Conservation (phyloP, 2,888 invertebrate genomes). For the Rhorus exstirpatorius region DNA sequence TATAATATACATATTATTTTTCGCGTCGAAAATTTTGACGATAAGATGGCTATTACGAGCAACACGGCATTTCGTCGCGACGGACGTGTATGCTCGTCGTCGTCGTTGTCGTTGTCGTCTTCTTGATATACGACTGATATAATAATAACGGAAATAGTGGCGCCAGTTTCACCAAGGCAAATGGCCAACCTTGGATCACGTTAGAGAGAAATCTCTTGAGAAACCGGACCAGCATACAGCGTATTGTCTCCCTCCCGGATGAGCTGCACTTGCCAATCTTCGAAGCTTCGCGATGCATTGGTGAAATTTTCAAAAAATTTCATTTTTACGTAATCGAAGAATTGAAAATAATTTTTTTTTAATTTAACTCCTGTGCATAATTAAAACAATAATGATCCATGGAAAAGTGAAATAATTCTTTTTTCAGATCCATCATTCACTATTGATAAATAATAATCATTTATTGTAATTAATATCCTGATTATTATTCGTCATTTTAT, state of each 20-base stretch:
- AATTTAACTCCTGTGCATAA: too few species aligned
- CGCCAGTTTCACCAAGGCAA: slow-evolving; percentile 73
- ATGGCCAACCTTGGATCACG: slow-evolving; percentile 76
- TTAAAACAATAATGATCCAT: background rate
- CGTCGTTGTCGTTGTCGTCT: slow-evolving; percentile 36
- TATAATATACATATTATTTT: too few species aligned
- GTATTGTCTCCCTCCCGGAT: slow-evolving; percentile 44
- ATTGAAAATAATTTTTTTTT: background rate
- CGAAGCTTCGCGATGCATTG: slow-evolving; percentile 28
- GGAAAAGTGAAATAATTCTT: too few species aligned
- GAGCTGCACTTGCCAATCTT: slow-evolving; percentile 42
- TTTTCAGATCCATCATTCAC: too few species aligned
- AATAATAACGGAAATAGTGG: slow-evolving; percentile 72
- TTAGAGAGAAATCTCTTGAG: slow-evolving; percentile 65
- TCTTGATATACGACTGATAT: slow-evolving; percentile 66
- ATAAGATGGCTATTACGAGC: slow-evolving; percentile 20
- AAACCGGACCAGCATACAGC: background rate
- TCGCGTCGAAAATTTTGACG: slow-evolving; percentile 22
- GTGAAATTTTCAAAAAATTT: background rate
- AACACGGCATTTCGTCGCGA: slow-evolving; percentile 56
- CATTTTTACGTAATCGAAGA: background rate
- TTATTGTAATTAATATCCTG: too few species aligned
- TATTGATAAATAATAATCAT: too few species aligned
- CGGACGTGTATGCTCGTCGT: background rate
- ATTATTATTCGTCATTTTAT: too few species aligned